Percentiles rank a stretch among this genome's conserved stretches.
phyloP scores from a whole-genome alignment of 2,888 invertebrate species.

The Acrocera orbiculus region DNA sequence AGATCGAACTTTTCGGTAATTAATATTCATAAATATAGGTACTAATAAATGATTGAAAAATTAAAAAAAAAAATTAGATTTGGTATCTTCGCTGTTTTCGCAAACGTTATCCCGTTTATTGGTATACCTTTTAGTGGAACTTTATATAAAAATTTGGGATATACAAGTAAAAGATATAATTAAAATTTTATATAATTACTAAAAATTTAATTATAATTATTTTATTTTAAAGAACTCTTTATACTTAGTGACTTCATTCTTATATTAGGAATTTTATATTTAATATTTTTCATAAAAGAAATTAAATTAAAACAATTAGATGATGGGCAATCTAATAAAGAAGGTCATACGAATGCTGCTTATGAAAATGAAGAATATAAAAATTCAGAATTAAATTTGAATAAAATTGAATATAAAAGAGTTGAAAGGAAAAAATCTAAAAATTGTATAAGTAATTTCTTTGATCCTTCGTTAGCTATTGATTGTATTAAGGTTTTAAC shows the following conservation, averaged over 20 bases:
- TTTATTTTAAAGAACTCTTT: slow-evolving; percentile 21
- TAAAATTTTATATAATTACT: too few relatives aligned
- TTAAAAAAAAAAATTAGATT: too few relatives aligned
- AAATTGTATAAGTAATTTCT: slow-evolving; percentile 22
- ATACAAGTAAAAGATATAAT: too few relatives aligned
- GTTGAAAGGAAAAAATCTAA: slow-evolving; percentile 8
- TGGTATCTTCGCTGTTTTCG: slow-evolving; percentile 29
- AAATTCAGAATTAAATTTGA: background rate
- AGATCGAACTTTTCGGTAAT: slow-evolving; percentile 25
- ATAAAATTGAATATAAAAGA: background rate
- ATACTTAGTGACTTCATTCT: slow-evolving; percentile 23
- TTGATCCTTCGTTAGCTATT: slow-evolving; percentile 25
- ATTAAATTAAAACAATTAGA: slow-evolving; percentile 10
- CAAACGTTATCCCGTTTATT: slow-evolving; percentile 24
- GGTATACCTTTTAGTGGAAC: slow-evolving; percentile 25
- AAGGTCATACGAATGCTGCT: background rate
- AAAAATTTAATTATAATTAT: background rate
- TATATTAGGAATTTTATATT: slow-evolving; percentile 24
- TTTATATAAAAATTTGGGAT: slow-evolving; percentile 23
- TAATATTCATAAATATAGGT: too few relatives aligned
- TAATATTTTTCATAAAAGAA: slow-evolving; percentile 26
- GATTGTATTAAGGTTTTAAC: slow-evolving; percentile 25
- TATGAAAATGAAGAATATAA: background rate
- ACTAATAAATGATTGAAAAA: too few relatives aligned
- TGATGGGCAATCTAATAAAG: slow-evolving; percentile 3